Evolutionary conservation across 2,797 vertebrate species (phyloP).

Genomic region (Semaprochilodus insignis): DNA sequence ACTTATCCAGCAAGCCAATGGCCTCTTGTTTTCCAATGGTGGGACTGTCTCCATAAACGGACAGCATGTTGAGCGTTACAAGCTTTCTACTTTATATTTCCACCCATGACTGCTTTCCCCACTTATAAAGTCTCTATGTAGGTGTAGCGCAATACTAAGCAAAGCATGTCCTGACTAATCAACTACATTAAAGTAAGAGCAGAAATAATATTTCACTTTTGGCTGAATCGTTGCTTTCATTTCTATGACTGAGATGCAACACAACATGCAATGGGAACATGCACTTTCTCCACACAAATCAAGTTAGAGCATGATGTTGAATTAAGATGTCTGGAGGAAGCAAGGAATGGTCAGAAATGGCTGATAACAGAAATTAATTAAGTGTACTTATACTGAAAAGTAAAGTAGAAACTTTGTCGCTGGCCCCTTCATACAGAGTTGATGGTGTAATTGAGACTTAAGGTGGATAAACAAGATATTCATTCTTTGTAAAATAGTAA

Average conservation of each 20-base stretch:
- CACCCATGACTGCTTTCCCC: too few species aligned
- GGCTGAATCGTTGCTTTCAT: not conserved
- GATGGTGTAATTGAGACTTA: constrained; percentile 38
- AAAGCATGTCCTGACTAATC: not conserved
- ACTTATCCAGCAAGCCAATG: too few species aligned
- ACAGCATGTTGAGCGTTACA: too few species aligned
- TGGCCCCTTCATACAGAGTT: constrained; percentile 27
- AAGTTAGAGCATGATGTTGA: constrained; percentile 35
- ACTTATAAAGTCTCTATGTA: not conserved
- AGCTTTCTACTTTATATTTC: too few species aligned
- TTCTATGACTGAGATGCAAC: not conserved
- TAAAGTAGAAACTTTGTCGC: constrained; percentile 24
- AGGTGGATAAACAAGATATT: constrained; percentile 37
- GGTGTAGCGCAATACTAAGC: not conserved
- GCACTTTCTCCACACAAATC: not conserved
- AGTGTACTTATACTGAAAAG: constrained; percentile 34
- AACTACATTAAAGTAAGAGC: not conserved
- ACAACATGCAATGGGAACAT: not conserved
- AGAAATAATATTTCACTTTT: not conserved
- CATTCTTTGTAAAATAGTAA: constrained; percentile 23
- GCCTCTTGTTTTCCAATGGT: too few species aligned
- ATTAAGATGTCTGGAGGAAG: constrained; percentile 8
- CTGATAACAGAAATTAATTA: constrained; percentile 31
- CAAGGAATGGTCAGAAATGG: not conserved
- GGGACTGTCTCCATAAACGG: too few species aligned